Evolutionary conservation across 1,140 invertebrate genomes (phyloP), one percentile per base, ranked within the genome.

Genomic region (Eumeta japonica): DNA sequence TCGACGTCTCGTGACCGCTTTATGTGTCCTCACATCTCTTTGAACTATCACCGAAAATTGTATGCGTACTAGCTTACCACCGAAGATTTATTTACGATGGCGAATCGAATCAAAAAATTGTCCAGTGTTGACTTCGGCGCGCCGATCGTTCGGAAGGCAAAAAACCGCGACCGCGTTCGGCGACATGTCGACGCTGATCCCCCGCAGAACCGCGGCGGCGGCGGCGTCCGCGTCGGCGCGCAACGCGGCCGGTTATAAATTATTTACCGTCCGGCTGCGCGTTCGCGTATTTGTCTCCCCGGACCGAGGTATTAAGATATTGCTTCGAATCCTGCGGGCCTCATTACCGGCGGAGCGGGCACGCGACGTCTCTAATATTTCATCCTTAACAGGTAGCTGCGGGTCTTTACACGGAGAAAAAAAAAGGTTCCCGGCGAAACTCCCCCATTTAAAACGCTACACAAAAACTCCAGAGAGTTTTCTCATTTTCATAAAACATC

Each of bases 261-360:
- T 68, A 71, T 70, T 60, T 62, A 68, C 60, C 55, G 56, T 73
- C 64, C 64, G 49, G 52, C 52, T 48, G 64, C 61, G 52, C 66
- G 67, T 52, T 50, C 47, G 49, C 50, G 62, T 62, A 71, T 71
- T 71, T 71, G 65, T 74, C 66, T 67, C 55, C 50, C 49, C 44
- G 52, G 50, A 56, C 57, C 52, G 51, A 58, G 63, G 57, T 71
- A 71, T 74, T 74, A 74, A 63, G 70, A 74, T 67, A 74, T 74
- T 74, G 63, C 70, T 67, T 50, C 53, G 71, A 67, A 61, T 64
- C 70, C 66, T 62, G 39, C 48, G 66, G 63, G 66, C 45, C 63
- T 74, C 70, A 67, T 74, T 71, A 71, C 57, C 45, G 45, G 52
- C 43, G 51, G 54, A 46, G 52, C 45, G 44, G 46, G 50, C 55